Conservation (phyloP, 2,113 vertebrate genomes). For the Ciconia maguari region DNA sequence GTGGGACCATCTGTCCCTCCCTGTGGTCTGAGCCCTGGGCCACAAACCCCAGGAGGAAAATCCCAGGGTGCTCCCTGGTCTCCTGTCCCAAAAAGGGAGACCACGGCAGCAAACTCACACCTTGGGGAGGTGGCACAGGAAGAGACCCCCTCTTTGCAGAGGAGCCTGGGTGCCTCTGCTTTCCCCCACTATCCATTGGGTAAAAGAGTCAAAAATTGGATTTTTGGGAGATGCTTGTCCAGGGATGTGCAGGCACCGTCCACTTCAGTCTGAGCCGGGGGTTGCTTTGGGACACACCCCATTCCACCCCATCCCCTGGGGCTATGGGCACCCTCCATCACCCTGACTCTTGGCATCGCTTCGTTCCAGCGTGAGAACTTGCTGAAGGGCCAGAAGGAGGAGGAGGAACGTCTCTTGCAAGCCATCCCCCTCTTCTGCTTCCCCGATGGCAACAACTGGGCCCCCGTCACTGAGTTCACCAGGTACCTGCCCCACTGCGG, state of each 20-base stretch:
- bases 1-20: background rate
- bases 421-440: constrained; percentile 96
- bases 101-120: background rate
- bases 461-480: constrained; percentile 82
- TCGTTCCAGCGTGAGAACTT: constrained; percentile 83
- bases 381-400: constrained; percentile 87
- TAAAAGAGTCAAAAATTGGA: background rate
- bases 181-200: background rate
- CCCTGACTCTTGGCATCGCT: background rate
- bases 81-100: background rate
- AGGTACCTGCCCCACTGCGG: constrained; percentile 69
- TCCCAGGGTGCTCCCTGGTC: background rate
- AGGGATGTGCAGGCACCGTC: background rate
- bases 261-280: accelerated
- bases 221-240: background rate
- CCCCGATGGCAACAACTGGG: constrained; percentile 90
- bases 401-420: constrained; percentile 87
- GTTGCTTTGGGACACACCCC: background rate
- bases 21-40: background rate
- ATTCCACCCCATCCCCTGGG: background rate
- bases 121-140: background rate
- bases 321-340: background rate
- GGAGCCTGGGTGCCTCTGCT: background rate
- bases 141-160: background rate
- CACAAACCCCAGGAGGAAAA: background rate